These are phyloP conservation scores for Pipa parva DNA, from an alignment of 2,113 vertebrate genomes.

Conservation along the genomic window DNA sequence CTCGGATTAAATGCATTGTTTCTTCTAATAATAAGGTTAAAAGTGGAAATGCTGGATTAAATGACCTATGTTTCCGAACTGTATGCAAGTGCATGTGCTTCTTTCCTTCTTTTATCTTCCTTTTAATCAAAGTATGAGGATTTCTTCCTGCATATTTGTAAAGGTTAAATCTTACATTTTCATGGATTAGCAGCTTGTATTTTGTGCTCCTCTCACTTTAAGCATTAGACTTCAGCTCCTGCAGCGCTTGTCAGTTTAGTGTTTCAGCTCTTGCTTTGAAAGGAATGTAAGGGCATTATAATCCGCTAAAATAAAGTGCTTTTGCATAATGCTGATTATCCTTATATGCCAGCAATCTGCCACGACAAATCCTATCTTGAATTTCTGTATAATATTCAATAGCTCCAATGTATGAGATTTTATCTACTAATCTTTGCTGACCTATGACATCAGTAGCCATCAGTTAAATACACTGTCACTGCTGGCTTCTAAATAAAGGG, in stretches of 20 bases:
- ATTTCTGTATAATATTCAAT: conserved; percentile 2
- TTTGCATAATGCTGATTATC: background rate
- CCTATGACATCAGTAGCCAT: background rate
- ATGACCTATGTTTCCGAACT: too few relatives aligned
- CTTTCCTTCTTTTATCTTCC: too few relatives aligned
- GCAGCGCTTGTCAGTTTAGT: background rate
- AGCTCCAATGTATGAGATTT: background rate
- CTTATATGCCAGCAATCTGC: background rate
- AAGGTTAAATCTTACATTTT: background rate
- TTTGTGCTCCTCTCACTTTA: background rate
- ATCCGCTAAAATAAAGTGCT: background rate
- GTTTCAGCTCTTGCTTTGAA: background rate
- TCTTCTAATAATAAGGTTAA: too few relatives aligned
- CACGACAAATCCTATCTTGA: background rate
- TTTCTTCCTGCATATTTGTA: background rate
- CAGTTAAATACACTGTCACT: background rate
- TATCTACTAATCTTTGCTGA: background rate
- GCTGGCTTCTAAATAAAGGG: background rate
- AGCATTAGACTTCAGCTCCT: background rate
- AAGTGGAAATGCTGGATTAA: too few relatives aligned
- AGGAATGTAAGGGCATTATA: background rate
- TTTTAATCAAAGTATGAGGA: too few relatives aligned
- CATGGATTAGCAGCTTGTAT: background rate
- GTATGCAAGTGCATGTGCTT: too few relatives aligned
- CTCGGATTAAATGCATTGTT: too few relatives aligned